A percentile compares a stretch with the other conserved stretches of the same genome.
Evolutionary conservation across 2,113 vertebrate species (phyloP).

Genomic region (Polypterus senegalus): DNA sequence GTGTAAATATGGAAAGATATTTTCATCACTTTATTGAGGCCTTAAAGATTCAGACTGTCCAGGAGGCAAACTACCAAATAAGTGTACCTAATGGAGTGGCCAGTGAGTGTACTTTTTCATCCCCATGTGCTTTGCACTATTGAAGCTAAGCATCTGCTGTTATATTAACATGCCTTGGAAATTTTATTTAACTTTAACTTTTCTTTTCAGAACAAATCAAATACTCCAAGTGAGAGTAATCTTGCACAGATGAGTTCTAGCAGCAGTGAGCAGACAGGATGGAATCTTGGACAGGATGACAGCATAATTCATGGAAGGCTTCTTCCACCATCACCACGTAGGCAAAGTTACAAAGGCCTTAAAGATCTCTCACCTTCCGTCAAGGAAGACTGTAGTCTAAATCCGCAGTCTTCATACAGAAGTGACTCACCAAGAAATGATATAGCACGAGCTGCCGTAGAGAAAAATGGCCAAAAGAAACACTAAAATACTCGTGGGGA

Average conservation of each 20-base stretch:
- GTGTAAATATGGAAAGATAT: too few species aligned
- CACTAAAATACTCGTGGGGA: slow-evolving; percentile 42
- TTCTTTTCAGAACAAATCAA: slow-evolving; percentile 56
- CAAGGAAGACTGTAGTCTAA: slow-evolving; percentile 23
- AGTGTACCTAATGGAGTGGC: too few species aligned
- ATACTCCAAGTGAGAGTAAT: slow-evolving; percentile 47
- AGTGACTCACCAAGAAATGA: background rate
- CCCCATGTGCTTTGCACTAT: too few species aligned
- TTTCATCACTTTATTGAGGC: too few species aligned
- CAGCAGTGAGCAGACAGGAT: slow-evolving; percentile 45
- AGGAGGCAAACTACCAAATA: too few species aligned
- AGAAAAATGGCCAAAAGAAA: slow-evolving; percentile 45
- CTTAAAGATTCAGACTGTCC: too few species aligned
- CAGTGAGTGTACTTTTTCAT: too few species aligned
- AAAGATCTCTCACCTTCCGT: slow-evolving; percentile 28
- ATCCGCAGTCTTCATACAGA: slow-evolving; percentile 5
- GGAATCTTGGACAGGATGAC: slow-evolving; percentile 78
- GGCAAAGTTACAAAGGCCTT: slow-evolving; percentile 35
- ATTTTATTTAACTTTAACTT: slow-evolving; percentile 1
- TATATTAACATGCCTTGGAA: too few species aligned
- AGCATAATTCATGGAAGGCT: slow-evolving; percentile 67
- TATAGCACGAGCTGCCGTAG: slow-evolving; percentile 27
- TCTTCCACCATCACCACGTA: slow-evolving; percentile 68
- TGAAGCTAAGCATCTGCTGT: too few species aligned
- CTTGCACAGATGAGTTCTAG: slow-evolving; percentile 35